A percentile compares a stretch with the other conserved stretches of the same genome.
phyloP scores from a whole-genome alignment of 2,888 invertebrate species.

The Amblyjoppa proteus region DNA sequence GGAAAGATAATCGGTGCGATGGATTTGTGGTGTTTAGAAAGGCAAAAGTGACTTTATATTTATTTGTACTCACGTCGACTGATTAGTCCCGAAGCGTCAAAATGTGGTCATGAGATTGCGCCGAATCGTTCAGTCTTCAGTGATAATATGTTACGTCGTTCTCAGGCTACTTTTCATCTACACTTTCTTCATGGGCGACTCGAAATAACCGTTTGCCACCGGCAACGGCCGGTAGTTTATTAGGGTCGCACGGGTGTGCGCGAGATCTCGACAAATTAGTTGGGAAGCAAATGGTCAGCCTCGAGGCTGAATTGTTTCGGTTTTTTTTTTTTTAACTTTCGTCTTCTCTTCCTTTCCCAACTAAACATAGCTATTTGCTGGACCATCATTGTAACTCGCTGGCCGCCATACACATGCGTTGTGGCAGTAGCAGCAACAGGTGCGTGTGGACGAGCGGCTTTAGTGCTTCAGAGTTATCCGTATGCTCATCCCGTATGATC shows the following conservation, averaged over 20 bases:
- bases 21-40: constrained; percentile 18
- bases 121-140: constrained; percentile 23
- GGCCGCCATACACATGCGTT: constrained; percentile 19
- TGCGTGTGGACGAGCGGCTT: constrained; percentile 5
- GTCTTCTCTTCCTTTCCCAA: constrained; percentile 8
- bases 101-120: constrained; percentile 13
- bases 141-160: constrained; percentile 22
- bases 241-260: constrained; percentile 74
- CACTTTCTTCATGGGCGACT: constrained; percentile 22
- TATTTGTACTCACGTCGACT: constrained; percentile 17
- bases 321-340: constrained; percentile 22
- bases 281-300: constrained; percentile 76
- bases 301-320: constrained; percentile 73
- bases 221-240: constrained; percentile 66
- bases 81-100: constrained; percentile 6
- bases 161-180: background rate
- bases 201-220: constrained; percentile 64
- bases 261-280: constrained; percentile 79
- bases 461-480: constrained; percentile 11
- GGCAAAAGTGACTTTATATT: constrained; percentile 1
- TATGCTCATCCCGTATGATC: constrained; percentile 4
- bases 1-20: background rate
- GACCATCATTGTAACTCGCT: constrained; percentile 9
- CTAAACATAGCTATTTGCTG: constrained; percentile 52
- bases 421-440: constrained; percentile 12